Percentiles rank a stretch among this genome's conserved stretches.
Evolutionary conservation across 2,888 invertebrate species (phyloP).

Genomic region (Pristionchus entomophagus): DNA sequence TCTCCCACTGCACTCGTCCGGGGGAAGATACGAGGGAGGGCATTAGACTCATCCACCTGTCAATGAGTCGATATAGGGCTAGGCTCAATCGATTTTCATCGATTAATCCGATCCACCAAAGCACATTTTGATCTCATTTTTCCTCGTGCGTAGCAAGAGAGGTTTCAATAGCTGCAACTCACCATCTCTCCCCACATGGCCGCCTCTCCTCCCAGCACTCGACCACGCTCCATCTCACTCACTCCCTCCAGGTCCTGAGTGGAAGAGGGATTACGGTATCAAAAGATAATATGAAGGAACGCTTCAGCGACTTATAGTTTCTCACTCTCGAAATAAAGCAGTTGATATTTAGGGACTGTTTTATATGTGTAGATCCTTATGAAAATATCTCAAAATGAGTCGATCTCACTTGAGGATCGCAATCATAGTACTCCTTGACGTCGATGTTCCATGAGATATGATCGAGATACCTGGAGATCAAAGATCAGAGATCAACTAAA

Average conservation of each 20-base stretch:
- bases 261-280: not conserved
- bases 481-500: not conserved
- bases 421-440: constrained; percentile 38
- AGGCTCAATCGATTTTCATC: too few species aligned
- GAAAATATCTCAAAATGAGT: not conserved
- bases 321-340: not conserved
- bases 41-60: constrained; percentile 38
- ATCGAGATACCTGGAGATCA: constrained; percentile 48
- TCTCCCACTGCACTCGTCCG: constrained; percentile 45
- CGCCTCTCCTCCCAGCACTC: constrained; percentile 49
- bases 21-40: constrained; percentile 23
- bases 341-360: too few species aligned
- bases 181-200: constrained; percentile 53
- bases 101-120: too few species aligned
- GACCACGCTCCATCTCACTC: constrained; percentile 14
- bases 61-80: too few species aligned
- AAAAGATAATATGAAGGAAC: too few species aligned
- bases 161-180: too few species aligned
- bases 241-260: constrained; percentile 32
- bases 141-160: too few species aligned
- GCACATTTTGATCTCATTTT: too few species aligned
- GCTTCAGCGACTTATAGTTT: not conserved
- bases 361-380: too few species aligned
- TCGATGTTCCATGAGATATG: constrained; percentile 51
- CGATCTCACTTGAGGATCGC: constrained; percentile 50